phyloP scores from a whole-genome alignment of 64 coral and sea anemone genomes.

The Trachythela sp. region DNA sequence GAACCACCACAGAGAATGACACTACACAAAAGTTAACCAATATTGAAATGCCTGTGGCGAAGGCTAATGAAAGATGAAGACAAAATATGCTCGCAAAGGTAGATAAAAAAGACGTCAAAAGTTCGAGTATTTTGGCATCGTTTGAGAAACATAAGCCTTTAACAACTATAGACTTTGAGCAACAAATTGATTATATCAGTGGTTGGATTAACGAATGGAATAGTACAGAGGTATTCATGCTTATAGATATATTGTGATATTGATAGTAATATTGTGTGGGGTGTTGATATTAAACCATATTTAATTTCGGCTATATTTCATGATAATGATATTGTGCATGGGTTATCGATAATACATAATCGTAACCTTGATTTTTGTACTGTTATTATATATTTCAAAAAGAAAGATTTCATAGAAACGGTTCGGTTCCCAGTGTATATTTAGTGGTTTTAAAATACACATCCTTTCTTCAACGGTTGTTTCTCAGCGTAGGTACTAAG shows the following conservation, averaged over 20 bases:
- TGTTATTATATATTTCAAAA: too few relatives aligned
- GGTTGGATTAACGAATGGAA: background rate
- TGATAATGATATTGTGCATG: too few relatives aligned
- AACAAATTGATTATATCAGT: background rate
- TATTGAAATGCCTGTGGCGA: too few relatives aligned
- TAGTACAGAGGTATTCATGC: slow-evolving; percentile 8
- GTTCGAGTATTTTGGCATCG: background rate
- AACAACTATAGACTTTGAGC: slow-evolving; percentile 6
- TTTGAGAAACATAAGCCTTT: slow-evolving; percentile 20
- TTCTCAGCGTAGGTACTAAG: too few relatives aligned
- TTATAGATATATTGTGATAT: background rate
- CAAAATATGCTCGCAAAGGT: too few relatives aligned
- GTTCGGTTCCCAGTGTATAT: too few relatives aligned
- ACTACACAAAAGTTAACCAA: background rate
- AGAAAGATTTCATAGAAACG: too few relatives aligned
- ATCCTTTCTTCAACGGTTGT: too few relatives aligned
- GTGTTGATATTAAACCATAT: background rate
- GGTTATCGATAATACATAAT: background rate
- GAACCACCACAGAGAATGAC: background rate
- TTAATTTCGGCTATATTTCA: background rate
- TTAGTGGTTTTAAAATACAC: too few relatives aligned
- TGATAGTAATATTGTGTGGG: background rate
- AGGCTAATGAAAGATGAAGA: too few relatives aligned
- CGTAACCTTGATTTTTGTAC: background rate
- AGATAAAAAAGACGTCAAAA: too few relatives aligned